These are phyloP conservation scores for Tachystola acroxantha DNA, from an alignment of 2,888 invertebrate genomes.

Conservation along the genomic window DNA sequence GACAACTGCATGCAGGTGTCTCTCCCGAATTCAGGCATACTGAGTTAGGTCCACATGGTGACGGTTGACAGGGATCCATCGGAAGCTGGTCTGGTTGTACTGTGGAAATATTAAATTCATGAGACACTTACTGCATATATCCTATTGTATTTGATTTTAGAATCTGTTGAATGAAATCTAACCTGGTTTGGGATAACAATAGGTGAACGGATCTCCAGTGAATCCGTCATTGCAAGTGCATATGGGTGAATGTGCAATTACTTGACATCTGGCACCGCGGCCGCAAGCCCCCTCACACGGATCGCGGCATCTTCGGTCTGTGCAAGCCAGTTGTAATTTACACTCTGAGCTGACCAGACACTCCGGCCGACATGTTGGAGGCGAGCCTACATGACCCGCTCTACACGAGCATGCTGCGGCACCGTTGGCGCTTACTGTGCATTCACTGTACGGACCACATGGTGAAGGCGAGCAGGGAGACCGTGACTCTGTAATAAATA, in stretches of 20 bases:
- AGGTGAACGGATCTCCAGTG: constrained; percentile 85
- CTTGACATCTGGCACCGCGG: constrained; percentile 83
- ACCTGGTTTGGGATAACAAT: constrained; percentile 80
- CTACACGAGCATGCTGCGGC: constrained; percentile 85
- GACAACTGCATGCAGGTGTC: constrained; percentile 81
- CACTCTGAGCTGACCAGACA: constrained; percentile 87
- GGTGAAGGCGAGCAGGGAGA: constrained; percentile 85
- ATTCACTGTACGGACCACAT: constrained; percentile 86
- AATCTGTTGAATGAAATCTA: too few species aligned
- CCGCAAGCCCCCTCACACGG: constrained; percentile 88
- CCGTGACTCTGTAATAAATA: constrained; percentile 25
- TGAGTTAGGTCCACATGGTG: constrained; percentile 83
- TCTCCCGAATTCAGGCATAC: constrained; percentile 80
- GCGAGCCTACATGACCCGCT: constrained; percentile 84
- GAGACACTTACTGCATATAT: too few species aligned
- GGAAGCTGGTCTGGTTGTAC: constrained; percentile 37
- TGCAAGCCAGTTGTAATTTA: constrained; percentile 81
- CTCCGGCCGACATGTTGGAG: constrained; percentile 86
- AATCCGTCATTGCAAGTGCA: constrained; percentile 83
- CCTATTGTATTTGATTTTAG: too few species aligned
- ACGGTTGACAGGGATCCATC: constrained; percentile 80
- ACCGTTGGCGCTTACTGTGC: constrained; percentile 65
- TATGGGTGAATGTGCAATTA: constrained; percentile 85
- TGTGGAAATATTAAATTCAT: constrained; percentile 3
- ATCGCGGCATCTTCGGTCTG: constrained; percentile 84